phyloP scores from a whole-genome alignment of 2,888 invertebrate genomes.

The Hyposoter dolosus region DNA sequence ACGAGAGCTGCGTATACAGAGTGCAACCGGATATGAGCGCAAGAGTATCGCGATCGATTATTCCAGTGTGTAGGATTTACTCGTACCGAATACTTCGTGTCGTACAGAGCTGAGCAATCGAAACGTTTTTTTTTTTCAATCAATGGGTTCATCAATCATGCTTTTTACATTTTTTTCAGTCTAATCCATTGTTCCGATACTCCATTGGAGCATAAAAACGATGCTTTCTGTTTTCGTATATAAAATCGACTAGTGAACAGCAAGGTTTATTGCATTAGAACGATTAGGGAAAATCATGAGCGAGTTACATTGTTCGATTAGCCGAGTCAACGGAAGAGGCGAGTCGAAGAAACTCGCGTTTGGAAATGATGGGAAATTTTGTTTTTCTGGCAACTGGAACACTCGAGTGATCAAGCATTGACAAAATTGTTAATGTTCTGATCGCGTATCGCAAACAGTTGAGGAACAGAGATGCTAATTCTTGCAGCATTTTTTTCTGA shows the following conservation, averaged over 20 bases:
- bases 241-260: background rate
- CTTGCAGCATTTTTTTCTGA: background rate
- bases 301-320: background rate
- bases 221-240: background rate
- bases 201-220: background rate
- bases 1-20: constrained; percentile 39
- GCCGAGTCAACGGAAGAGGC: background rate
- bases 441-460: background rate
- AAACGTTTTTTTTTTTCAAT: background rate
- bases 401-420: background rate
- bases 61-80: constrained; percentile 29
- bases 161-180: background rate
- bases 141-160: background rate
- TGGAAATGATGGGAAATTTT: background rate
- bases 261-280: background rate
- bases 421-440: background rate
- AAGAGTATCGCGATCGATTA: constrained; percentile 17
- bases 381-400: background rate
- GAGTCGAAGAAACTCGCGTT: background rate
- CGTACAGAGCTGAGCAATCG: background rate
- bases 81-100: constrained; percentile 16
- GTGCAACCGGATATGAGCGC: constrained; percentile 40
- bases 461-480: background rate
- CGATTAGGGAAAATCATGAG: background rate
- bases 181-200: background rate